A percentile compares a stretch with the other conserved stretches of the same genome.
These are phyloP conservation scores for Propithecus coquereli DNA, from an alignment of 2,113 vertebrate species.

Conservation along the genomic window DNA sequence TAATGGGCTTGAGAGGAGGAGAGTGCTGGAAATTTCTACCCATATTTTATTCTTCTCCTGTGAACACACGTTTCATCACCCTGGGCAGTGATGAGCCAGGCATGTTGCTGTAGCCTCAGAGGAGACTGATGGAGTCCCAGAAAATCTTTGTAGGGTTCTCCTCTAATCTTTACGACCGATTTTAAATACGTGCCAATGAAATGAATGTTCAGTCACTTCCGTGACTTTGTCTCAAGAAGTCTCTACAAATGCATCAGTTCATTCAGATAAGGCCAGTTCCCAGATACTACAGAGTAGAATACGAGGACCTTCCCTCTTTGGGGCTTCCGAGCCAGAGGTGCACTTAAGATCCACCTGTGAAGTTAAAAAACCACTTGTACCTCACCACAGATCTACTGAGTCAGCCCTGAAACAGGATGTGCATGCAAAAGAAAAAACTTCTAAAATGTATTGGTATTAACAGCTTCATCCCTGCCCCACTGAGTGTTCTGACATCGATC, in stretches of 20 bases:
- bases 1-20: background rate
- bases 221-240: background rate
- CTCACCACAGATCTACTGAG: background rate
- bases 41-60: background rate
- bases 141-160: background rate
- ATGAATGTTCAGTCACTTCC: background rate
- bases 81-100: background rate
- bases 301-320: background rate
- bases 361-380: background rate
- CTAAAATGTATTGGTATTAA: background rate
- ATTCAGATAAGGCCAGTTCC: background rate
- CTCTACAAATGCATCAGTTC: background rate
- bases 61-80: background rate
- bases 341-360: background rate
- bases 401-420: fast-evolving
- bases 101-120: background rate
- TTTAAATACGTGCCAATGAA: background rate
- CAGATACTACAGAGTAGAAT: background rate
- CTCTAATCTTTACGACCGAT: background rate
- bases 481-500: background rate
- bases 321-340: background rate
- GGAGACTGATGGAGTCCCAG: background rate
- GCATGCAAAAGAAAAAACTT: background rate
- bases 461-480: background rate
- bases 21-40: background rate